Percentiles rank a stretch among this genome's conserved stretches.
Evolutionary conservation across 2,113 vertebrate species (phyloP).

Genomic region (Mesocricetus auratus): DNA sequence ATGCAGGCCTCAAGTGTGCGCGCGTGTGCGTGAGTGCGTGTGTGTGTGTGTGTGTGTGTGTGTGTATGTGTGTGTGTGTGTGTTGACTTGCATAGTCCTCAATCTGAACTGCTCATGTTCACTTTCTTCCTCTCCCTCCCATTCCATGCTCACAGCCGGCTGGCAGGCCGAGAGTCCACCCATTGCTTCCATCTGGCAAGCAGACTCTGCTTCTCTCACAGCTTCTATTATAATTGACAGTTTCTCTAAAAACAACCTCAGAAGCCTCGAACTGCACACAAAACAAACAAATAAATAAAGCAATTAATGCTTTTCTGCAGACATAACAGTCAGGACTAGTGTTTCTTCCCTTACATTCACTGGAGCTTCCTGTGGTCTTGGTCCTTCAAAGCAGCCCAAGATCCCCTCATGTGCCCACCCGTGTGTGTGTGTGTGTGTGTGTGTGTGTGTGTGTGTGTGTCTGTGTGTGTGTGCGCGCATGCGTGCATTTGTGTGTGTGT

Average conservation of each 20-base stretch:
- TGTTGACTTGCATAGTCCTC: background rate
- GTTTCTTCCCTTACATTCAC: rapidly evolving
- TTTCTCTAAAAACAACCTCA: constrained; percentile 55
- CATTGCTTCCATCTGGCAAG: constrained; percentile 47
- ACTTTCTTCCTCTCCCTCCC: background rate
- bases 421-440: background rate
- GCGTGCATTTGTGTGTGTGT: background rate
- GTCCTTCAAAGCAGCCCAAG: background rate
- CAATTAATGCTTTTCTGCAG: background rate
- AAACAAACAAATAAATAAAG: background rate
- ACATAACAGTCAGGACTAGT: rapidly evolving
- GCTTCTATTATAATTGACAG: constrained; percentile 46
- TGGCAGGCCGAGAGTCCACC: background rate
- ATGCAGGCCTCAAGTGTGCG: background rate
- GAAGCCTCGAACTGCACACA: background rate
- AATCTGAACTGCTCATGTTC: background rate
- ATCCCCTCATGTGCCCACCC: background rate
- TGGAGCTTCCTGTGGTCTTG: too few relatives aligned
- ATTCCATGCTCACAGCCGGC: background rate
- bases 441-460: background rate
- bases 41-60: background rate
- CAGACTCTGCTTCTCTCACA: constrained; percentile 51
- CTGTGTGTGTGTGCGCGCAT: background rate
- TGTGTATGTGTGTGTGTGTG: background rate
- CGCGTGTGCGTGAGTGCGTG: background rate